phyloP scores from a whole-genome alignment of 1,140 invertebrate species.

The Gryon sp. region DNA sequence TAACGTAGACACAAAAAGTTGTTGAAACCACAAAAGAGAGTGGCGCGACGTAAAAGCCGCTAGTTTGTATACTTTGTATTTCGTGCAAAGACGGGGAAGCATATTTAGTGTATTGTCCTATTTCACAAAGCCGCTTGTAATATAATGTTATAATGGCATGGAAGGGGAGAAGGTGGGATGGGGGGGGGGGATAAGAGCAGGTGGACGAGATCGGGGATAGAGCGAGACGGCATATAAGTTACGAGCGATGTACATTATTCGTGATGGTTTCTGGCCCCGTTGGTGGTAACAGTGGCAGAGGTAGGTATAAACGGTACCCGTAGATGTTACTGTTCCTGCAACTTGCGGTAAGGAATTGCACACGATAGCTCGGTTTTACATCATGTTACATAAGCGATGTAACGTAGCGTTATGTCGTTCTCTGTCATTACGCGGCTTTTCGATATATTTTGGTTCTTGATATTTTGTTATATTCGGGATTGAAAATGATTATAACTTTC shows the following conservation, averaged over 20 bases:
- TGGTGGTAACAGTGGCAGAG: conserved; percentile 59
- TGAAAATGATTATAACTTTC: too few species aligned
- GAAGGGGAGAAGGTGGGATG: too few species aligned
- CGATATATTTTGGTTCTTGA: too few species aligned
- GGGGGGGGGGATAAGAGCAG: conserved; percentile 35
- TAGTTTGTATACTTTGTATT: conserved; percentile 60
- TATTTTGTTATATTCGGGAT: too few species aligned
- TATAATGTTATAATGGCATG: conserved; percentile 68
- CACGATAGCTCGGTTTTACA: conserved; percentile 48
- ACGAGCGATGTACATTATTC: conserved; percentile 69
- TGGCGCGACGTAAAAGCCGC: conserved; percentile 35
- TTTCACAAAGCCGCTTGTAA: conserved; percentile 68
- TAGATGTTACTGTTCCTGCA: conserved; percentile 53
- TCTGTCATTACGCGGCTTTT: conserved; percentile 50
- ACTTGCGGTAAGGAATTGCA: conserved; percentile 65
- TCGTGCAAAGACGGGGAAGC: conserved; percentile 51
- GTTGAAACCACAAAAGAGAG: conserved; percentile 32
- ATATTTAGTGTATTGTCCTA: conserved; percentile 72
- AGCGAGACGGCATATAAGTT: conserved; percentile 59
- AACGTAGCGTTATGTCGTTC: conserved; percentile 36
- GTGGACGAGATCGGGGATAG: conserved; percentile 42
- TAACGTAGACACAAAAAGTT: conserved; percentile 24
- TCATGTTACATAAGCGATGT: conserved; percentile 43
- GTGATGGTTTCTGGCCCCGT: conserved; percentile 60
- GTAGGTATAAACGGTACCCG: conserved; percentile 45